A percentile compares a stretch with the other conserved stretches of the same genome.
These are phyloP conservation scores for Opisthograptis luteolata DNA, from an alignment of 2,888 invertebrate genomes.

Conservation along the genomic window DNA sequence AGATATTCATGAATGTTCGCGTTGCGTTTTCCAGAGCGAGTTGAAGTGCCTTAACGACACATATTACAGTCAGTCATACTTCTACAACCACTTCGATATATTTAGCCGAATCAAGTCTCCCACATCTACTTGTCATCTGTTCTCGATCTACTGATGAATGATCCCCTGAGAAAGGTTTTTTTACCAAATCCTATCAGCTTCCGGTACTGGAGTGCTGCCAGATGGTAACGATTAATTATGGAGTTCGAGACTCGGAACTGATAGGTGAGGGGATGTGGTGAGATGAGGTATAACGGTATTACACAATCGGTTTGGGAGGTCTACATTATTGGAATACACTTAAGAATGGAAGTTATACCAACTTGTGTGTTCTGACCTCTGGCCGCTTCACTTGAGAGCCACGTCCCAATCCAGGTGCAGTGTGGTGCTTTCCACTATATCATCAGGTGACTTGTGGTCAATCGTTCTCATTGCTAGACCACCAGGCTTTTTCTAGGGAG, in stretches of 20 bases:
- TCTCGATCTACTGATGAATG: slow-evolving; percentile 26
- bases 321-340: neutral
- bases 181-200: slow-evolving; percentile 62
- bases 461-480: too few relatives aligned
- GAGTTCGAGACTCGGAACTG: slow-evolving; percentile 25
- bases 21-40: too few relatives aligned
- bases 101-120: slow-evolving; percentile 20
- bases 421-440: too few relatives aligned
- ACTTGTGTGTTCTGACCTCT: too few relatives aligned
- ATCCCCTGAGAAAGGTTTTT: slow-evolving; percentile 40
- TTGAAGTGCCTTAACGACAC: too few relatives aligned
- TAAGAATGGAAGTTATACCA: neutral
- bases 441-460: too few relatives aligned
- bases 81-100: neutral
- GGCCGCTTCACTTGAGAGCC: too few relatives aligned
- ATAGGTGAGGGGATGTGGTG: slow-evolving; percentile 30
- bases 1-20: too few relatives aligned
- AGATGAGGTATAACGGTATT: slow-evolving; percentile 6
- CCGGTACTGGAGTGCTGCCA: slow-evolving; percentile 66
- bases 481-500: too few relatives aligned
- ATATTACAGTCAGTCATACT: too few relatives aligned
- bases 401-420: too few relatives aligned
- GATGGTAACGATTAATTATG: slow-evolving; percentile 69
- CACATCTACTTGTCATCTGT: slow-evolving; percentile 23
- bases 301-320: neutral